These are phyloP conservation scores for Pygoscelis antarcticus DNA, from an alignment of 2,113 vertebrate species.

Conservation along the genomic window DNA sequence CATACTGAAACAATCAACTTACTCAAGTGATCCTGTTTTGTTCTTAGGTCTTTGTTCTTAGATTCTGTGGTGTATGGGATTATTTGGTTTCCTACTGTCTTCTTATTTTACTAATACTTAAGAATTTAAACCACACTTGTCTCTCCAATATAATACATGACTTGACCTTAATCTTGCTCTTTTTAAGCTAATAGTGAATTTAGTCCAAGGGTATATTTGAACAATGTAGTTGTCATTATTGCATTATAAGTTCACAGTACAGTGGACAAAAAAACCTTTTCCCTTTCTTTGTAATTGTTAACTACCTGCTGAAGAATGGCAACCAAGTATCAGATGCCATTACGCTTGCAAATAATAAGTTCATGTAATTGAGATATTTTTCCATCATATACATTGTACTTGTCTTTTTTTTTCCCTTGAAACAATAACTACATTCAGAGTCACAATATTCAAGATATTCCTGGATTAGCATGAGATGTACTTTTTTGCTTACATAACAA, in stretches of 20 bases:
- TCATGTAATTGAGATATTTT: not conserved
- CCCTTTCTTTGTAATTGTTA: not conserved
- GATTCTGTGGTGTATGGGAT: not conserved
- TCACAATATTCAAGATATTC: not conserved
- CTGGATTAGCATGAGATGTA: not conserved
- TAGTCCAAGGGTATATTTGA: not conserved
- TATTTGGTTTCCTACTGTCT: not conserved
- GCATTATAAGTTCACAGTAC: not conserved
- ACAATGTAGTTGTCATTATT: not conserved
- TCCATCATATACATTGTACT: not conserved
- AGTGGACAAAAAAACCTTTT: not conserved
- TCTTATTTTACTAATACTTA: not conserved
- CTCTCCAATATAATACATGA: not conserved
- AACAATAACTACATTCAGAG: not conserved
- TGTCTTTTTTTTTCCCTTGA: not conserved
- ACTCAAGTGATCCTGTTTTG: not conserved
- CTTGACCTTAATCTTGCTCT: not conserved
- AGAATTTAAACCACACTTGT: not conserved
- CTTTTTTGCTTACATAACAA: not conserved
- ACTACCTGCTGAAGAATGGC: not conserved
- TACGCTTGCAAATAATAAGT: not conserved
- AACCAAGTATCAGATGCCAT: not conserved
- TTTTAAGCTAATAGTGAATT: not conserved
- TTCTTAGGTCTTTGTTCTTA: not conserved
- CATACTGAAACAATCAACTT: not conserved